Base-by-base conservation (phyloP, 2,888 invertebrate species). In the Hartigia nigra region DNA sequence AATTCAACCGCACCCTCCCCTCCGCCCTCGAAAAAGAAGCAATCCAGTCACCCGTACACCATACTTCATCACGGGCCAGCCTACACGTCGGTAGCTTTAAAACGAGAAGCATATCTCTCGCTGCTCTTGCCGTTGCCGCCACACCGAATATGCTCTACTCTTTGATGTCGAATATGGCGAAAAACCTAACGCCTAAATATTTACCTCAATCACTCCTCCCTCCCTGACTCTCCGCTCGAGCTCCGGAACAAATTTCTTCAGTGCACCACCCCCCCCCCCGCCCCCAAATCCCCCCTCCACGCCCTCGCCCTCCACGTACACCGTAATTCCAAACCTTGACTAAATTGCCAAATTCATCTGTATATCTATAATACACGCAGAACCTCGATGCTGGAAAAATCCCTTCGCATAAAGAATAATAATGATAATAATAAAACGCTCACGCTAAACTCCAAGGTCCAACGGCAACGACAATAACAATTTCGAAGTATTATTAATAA, bases 151-250 rank as follows among this genome's bases (percentile, higher is more conserved):
- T 23, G 39, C 39, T 23, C 14, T 12, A 39, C 39, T 31, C 72
- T 72, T 72, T 72, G 31, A 72, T 72, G 72, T 72, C 14, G 31
- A 32, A 31, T 12, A 72, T 72, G 72, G 72, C 23, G 72, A 31
- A 72, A 72, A 72, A 31, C 72, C 11, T 14, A 32, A 31, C 72
- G 72, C 2, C 32, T 72, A 72, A 72, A 72, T 72, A 72, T 72
- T 72, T 72, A 72, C 36, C 55, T n/a, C 31, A 12, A 31, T 55
- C 39, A 31, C 74, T 74, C 76, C 76, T 34, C 37, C 14, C 75
- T 74, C 77, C 75, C 76, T 77, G 74, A 36, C 76, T 72, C 79
- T 35, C 37, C 69, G 55, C 1, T 72, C 4, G 11, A 12, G 72
- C 31, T 72, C 31, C 31, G 72, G 31, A 72, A 72, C n/a, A 32